phyloP scores from a whole-genome alignment of 2,888 invertebrate species.

The Gortyna flavago region DNA sequence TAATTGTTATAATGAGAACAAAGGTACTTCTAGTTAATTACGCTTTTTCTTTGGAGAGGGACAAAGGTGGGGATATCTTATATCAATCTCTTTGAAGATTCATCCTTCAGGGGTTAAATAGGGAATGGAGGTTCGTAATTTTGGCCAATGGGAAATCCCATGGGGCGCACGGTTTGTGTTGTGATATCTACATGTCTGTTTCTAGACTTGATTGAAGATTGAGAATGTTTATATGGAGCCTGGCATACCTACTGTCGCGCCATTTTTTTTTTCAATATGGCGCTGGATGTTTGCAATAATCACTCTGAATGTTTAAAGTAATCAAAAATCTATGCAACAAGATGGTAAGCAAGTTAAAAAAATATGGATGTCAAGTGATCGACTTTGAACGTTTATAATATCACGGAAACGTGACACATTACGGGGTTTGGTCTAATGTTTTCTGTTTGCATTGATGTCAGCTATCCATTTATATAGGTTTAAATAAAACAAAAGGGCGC shows the following conservation, averaged over 20 bases:
- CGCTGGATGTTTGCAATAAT: too few species aligned
- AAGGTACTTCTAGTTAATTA: neutral
- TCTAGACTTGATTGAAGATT: neutral
- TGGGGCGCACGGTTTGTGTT: neutral
- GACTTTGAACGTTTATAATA: too few species aligned
- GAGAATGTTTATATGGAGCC: neutral
- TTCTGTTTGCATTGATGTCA: too few species aligned
- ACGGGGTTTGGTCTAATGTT: too few species aligned
- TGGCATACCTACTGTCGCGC: neutral
- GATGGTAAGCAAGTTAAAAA: too few species aligned
- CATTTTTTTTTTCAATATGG: neutral
- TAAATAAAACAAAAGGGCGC: too few species aligned
- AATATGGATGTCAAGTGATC: too few species aligned
- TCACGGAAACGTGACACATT: too few species aligned
- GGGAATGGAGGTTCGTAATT: neutral
- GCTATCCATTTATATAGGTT: neutral
- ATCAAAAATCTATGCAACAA: too few species aligned
- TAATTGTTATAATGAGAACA: slow-evolving; percentile 9
- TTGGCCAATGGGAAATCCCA: neutral
- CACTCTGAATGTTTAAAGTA: too few species aligned
- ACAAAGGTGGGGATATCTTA: neutral
- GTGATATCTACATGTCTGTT: neutral
- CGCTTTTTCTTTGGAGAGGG: too few species aligned
- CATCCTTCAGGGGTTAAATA: neutral
- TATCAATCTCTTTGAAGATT: neutral